These are phyloP conservation scores for Laothoe populi DNA, from an alignment of 2,888 invertebrate genomes.

Conservation along the genomic window DNA sequence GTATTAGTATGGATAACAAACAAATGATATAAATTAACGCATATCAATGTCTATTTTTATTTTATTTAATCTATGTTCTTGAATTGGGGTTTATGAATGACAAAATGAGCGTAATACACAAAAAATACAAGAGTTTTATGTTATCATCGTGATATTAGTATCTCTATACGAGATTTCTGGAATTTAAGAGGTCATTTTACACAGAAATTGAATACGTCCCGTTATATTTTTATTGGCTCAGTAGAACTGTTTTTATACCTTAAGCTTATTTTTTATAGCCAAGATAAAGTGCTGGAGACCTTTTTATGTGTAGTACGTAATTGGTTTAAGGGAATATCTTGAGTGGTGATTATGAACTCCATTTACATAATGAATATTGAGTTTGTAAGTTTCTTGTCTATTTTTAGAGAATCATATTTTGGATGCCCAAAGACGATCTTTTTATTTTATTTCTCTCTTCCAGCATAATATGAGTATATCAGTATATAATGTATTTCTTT, in stretches of 20 bases:
- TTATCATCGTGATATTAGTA: constrained; percentile 11
- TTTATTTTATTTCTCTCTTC: too few relatives aligned
- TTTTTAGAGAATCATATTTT: too few relatives aligned
- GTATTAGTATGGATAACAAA: too few relatives aligned
- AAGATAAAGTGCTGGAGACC: background rate
- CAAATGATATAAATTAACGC: too few relatives aligned
- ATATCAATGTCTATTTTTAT: too few relatives aligned
- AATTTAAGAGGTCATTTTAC: constrained; percentile 25
- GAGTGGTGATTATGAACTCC: background rate
- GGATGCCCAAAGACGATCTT: too few relatives aligned
- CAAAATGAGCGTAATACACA: background rate
- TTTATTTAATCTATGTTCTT: background rate
- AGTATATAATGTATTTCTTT: too few relatives aligned
- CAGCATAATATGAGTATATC: too few relatives aligned
- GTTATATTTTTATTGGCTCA: constrained; percentile 14
- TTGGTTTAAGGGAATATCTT: background rate
- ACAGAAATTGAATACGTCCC: constrained; percentile 15
- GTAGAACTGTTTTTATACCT: constrained; percentile 10
- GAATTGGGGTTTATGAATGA: background rate
- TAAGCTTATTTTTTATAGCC: constrained; percentile 10
- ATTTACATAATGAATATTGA: background rate
- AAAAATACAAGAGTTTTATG: constrained; percentile 21
- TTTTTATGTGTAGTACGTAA: constrained; percentile 5
- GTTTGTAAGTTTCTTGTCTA: background rate
- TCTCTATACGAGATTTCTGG: constrained; percentile 12